Evolutionary conservation across 1,140 invertebrate species (phyloP), one percentile per base, ranked within the genome.

Genomic region (Chymomyza costata): DNA sequence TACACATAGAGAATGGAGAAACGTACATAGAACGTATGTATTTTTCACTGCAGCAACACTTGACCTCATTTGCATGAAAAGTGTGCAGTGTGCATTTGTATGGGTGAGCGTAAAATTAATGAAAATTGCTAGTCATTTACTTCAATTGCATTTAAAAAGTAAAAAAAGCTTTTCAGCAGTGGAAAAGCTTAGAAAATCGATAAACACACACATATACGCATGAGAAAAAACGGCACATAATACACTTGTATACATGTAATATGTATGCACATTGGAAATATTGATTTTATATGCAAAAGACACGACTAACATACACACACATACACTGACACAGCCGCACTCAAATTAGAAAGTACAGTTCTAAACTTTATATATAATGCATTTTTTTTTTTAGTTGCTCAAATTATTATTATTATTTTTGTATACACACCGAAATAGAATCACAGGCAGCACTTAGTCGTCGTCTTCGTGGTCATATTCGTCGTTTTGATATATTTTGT

Each of bases 391-490:
- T 18, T 59, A 25, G 21, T 8, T 40, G 30, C 10, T 28, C 10
- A 10, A 28, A 10, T 28, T 28, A 28, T 28, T 28, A 6, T 28
- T 28, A 28, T 56, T 61, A 37, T 57, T 21, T 48, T 53, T 37
- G 46, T 65, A 78, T 78, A 78, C 73, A 78, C 73, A 78, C 73
- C 73, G 74, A 78, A 81, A 73, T 73, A 78, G 73, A 78, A 78
- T 80, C 73, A 80, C 73, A 80, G 73, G 73, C 71, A 76, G 67
- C 63, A 67, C 67, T 55, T 70, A 80, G 73, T 80, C 67, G 71
- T 78, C 73, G 68, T 68, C 54, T 60, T 40, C 10, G 25, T 28
- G 25, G 25, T n/a, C n/a, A n/a, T n/a, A n/a, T n/a, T n/a, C n/a
- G n/a, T n/a, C n/a, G 62, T 61, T 61, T n/a, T 52, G 47, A 56